Evolutionary conservation across 1,140 invertebrate species (phyloP).

Genomic region (Eueides isabella): DNA sequence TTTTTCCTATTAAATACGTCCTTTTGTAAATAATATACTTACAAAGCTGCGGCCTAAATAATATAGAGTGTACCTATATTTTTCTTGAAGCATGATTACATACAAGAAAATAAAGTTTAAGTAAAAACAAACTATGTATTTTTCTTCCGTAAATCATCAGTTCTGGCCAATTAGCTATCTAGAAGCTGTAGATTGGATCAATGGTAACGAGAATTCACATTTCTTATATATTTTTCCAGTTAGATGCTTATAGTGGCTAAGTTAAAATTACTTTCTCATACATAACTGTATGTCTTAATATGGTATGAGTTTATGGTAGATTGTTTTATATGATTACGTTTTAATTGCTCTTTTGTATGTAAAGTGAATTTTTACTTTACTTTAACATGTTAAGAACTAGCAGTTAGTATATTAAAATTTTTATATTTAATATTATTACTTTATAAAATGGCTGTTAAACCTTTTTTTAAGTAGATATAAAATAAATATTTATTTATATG

Average conservation of each 20-base stretch:
- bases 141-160: slow-evolving; percentile 42
- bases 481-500: too few relatives aligned
- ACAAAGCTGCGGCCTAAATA: not conserved
- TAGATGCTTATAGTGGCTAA: slow-evolving; percentile 28
- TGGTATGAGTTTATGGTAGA: slow-evolving; percentile 25
- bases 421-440: too few relatives aligned
- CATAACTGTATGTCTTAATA: slow-evolving; percentile 32
- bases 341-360: slow-evolving; percentile 13
- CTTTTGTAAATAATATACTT: slow-evolving; percentile 4
- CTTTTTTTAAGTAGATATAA: too few relatives aligned
- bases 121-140: slow-evolving; percentile 34
- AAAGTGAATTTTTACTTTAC: not conserved
- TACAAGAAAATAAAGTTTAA: slow-evolving; percentile 14
- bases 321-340: slow-evolving; percentile 9
- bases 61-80: too few relatives aligned
- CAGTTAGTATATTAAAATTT: slow-evolving; percentile 2
- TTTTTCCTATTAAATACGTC: slow-evolving; percentile 49
- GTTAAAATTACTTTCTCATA: slow-evolving; percentile 31
- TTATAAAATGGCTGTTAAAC: too few relatives aligned
- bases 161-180: slow-evolving; percentile 51
- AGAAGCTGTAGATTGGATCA: slow-evolving; percentile 34
- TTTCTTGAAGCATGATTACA: slow-evolving; percentile 31
- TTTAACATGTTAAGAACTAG: not conserved
- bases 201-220: slow-evolving; percentile 26
- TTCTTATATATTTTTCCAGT: slow-evolving; percentile 35